Evolutionary conservation across 2,888 invertebrate genomes (phyloP), one percentile per base, ranked within the genome.

Genomic region (Yponomeuta malinellus): DNA sequence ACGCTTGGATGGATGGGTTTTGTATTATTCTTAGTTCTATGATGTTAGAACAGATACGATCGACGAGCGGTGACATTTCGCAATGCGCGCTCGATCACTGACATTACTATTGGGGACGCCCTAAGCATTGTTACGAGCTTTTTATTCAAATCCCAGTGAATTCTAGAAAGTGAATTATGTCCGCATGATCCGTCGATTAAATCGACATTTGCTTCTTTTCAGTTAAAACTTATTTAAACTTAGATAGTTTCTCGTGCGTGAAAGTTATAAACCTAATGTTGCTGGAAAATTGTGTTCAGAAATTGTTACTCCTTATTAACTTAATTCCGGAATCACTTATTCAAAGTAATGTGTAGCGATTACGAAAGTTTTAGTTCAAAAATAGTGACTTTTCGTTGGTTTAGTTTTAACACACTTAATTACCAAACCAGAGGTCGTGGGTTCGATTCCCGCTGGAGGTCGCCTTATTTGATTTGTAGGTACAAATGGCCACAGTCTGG

Each of bases 91-190:
- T 59, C 52, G 12, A 59, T 59, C 52, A 59, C 52, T 59, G 52
- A 59, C 52, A 59, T 59, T 75, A 75, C 76, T 75, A 80, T 77
- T 75, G 70, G 72, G 74, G 72, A 81, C 81, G 81, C 76, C 72
- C 68, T 71, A 74, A 76, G 85, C 82, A 85, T 86, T 73, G 74
- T 76, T 81, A 87, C 77, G 79, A 81, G 79, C 72, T 74, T 78
- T 81, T 85, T 84, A 87, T 87, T 86, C 76, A 85, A 86, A 87
- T 87, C 76, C 69, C 73, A 74, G 73, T 75, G 76, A 78, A 33
- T 75, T 77, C 80, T 85, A 80, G 86, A 88, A 86, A 87, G 86
- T 85, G 81, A 83, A 82, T 59, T 12, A 59, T 59, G 12, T 59
- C 52, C 52, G 52, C 52, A 59, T 59, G 52, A 15, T 5, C 5